Conservation (phyloP, 2,113 vertebrate species). For the Xyliphius kryptos region DNA sequence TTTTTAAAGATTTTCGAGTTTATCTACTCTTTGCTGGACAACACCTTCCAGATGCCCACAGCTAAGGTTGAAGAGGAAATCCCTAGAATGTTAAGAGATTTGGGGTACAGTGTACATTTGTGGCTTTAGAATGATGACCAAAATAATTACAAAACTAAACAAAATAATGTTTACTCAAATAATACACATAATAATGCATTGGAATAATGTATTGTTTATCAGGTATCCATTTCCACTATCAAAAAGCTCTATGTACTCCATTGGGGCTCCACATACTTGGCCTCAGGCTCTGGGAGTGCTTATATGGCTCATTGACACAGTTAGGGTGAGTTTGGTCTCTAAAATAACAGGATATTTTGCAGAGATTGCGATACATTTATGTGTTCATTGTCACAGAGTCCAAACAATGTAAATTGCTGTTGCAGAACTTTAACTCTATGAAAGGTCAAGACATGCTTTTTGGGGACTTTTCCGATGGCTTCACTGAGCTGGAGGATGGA, state of each 20-base stretch:
- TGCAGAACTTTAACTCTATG: slow-evolving; percentile 52
- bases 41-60: slow-evolving; percentile 78
- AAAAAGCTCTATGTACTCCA: slow-evolving; percentile 93
- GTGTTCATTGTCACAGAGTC: too few relatives aligned
- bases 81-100: slow-evolving; percentile 79
- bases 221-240: slow-evolving; percentile 91
- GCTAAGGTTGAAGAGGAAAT: slow-evolving; percentile 93
- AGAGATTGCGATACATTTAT: too few relatives aligned
- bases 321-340: slow-evolving; percentile 72
- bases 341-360: too few relatives aligned
- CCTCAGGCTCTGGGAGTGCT: slow-evolving; percentile 88
- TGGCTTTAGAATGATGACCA: too few relatives aligned
- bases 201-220: not conserved
- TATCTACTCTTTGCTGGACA: slow-evolving; percentile 78
- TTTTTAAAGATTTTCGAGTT: slow-evolving; percentile 93
- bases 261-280: slow-evolving; percentile 96
- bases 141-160: too few relatives aligned
- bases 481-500: slow-evolving; percentile 73
- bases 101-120: too few relatives aligned
- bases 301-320: slow-evolving; percentile 84
- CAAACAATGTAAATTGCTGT: not conserved
- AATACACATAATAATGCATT: too few relatives aligned
- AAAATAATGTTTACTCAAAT: too few relatives aligned
- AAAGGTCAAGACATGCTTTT: slow-evolving; percentile 65
- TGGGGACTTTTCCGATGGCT: slow-evolving; percentile 58